phyloP scores from a whole-genome alignment of 1,140 invertebrate species.

The Drosophila tani region DNA sequence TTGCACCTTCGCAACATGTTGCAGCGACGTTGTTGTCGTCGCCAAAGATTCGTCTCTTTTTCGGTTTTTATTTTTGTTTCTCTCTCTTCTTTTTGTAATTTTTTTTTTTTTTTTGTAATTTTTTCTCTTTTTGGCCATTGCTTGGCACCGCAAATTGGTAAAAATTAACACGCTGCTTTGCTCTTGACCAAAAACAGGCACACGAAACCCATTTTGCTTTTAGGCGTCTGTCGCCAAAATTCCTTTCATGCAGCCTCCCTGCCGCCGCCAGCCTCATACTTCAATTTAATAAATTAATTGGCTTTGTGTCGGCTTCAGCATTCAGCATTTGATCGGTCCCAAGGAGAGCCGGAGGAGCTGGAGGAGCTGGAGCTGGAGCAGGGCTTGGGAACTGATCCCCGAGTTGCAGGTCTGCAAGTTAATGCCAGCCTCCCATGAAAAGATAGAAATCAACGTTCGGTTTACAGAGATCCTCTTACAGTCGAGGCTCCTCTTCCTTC shows the following conservation, averaged over 20 bases:
- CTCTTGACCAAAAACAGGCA: conserved; percentile 83
- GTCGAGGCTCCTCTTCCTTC: conserved; percentile 19
- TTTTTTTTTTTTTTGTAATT: conserved; percentile 27
- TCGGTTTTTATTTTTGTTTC: conserved; percentile 24
- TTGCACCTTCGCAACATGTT: conserved; percentile 83
- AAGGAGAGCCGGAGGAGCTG: conserved; percentile 7
- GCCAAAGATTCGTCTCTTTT: conserved; percentile 52
- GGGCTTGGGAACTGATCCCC: conserved; percentile 36
- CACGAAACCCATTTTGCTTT: conserved; percentile 80
- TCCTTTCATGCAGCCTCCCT: conserved; percentile 64
- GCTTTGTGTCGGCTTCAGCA: conserved; percentile 73
- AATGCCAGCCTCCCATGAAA: conserved; percentile 73
- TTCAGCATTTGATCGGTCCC: conserved; percentile 50
- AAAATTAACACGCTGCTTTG: conserved; percentile 84
- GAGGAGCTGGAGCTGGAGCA: neutral
- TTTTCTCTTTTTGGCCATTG: conserved; percentile 60
- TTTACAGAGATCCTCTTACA: conserved; percentile 58
- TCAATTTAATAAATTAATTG: conserved; percentile 85
- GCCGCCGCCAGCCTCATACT: conserved; percentile 66
- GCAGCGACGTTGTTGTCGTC: conserved; percentile 61
- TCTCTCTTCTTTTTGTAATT: conserved; percentile 2
- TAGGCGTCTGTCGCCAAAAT: conserved; percentile 84
- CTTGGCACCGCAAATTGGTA: conserved; percentile 76
- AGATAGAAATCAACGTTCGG: conserved; percentile 71
- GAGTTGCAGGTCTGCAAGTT: conserved; percentile 36